These are phyloP conservation scores for Leucophenga montana DNA, from an alignment of 2,888 invertebrate genomes.

Conservation along the genomic window DNA sequence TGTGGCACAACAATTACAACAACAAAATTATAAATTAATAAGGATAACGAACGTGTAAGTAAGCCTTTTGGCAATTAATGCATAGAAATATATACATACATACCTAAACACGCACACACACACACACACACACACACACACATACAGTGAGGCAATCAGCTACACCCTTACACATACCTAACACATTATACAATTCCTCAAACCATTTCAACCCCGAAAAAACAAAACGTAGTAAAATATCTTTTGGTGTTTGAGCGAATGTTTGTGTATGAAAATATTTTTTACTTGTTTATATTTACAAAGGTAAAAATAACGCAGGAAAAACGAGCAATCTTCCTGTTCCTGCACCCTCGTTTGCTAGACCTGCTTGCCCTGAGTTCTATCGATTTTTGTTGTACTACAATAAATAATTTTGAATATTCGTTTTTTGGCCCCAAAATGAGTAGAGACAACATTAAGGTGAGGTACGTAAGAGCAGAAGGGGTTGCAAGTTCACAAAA, in stretches of 20 bases:
- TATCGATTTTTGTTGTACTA: slow-evolving; percentile 19
- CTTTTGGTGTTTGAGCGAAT: slow-evolving; percentile 27
- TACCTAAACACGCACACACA: slow-evolving; percentile 32
- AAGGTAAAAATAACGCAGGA: slow-evolving; percentile 19
- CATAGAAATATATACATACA: slow-evolving; percentile 38
- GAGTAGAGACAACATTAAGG: neutral
- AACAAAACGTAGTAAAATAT: too few species aligned
- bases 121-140: slow-evolving; percentile 26
- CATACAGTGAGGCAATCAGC: slow-evolving; percentile 12
- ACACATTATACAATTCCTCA: slow-evolving; percentile 17
- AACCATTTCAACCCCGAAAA: neutral
- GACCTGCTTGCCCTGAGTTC: neutral
- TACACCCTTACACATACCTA: slow-evolving; percentile 36
- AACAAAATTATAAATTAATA: slow-evolving; percentile 13
- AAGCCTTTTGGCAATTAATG: slow-evolving; percentile 59
- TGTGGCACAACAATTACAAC: slow-evolving; percentile 27
- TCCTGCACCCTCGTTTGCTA: neutral
- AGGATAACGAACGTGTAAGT: slow-evolving; percentile 36
- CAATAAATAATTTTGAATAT: slow-evolving; percentile 15
- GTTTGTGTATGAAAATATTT: slow-evolving; percentile 42
- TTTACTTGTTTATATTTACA: slow-evolving; percentile 7
- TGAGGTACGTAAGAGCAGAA: neutral
- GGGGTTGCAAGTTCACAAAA: neutral
- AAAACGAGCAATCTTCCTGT: neutral
- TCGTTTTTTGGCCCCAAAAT: neutral